phyloP scores from a whole-genome alignment of 2,113 vertebrate species.

The Numida meleagris region DNA sequence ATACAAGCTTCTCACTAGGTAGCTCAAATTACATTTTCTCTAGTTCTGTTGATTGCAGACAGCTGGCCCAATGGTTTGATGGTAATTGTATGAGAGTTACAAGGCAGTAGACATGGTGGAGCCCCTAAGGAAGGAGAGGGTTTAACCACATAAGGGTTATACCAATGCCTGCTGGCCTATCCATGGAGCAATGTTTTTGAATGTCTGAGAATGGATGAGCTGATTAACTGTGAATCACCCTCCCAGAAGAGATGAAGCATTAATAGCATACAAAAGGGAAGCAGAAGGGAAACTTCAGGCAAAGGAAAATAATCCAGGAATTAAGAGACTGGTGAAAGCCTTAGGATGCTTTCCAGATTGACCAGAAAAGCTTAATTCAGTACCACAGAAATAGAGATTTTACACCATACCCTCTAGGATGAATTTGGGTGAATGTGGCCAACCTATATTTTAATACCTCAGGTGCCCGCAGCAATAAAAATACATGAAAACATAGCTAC shows the following conservation, averaged over 20 bases:
- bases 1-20: conserved; percentile 71
- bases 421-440: neutral
- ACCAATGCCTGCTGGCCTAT: conserved; percentile 23
- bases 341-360: conserved; percentile 50
- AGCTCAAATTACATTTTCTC: conserved; percentile 56
- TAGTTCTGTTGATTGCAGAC: conserved; percentile 61
- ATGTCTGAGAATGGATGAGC: conserved; percentile 10
- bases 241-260: conserved; percentile 46
- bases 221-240: conserved; percentile 26
- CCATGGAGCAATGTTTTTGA: neutral
- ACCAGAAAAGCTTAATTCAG: neutral
- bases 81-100: conserved; percentile 44
- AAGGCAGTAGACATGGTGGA: neutral
- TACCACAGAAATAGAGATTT: neutral
- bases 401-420: neutral
- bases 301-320: conserved; percentile 53
- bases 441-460: neutral
- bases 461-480: neutral
- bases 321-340: conserved; percentile 52
- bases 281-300: conserved; percentile 64
- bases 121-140: conserved; percentile 38
- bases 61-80: conserved; percentile 65
- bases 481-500: neutral
- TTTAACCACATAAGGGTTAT: neutral
- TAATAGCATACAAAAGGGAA: conserved; percentile 67